Base-by-base conservation (phyloP, 2,888 invertebrate species). In the Spisula solida region DNA sequence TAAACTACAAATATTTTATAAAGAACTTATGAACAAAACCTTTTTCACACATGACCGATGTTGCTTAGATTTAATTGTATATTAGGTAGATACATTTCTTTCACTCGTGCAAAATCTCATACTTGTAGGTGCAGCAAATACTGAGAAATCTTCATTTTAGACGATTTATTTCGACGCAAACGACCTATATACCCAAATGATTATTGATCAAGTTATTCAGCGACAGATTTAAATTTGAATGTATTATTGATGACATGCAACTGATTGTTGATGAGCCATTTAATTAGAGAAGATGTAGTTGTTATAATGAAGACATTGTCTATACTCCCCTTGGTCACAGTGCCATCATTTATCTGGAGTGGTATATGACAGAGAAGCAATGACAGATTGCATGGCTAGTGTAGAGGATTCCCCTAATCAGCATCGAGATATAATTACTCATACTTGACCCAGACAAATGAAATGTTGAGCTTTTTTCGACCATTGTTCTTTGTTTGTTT, bases 401-500 rank as follows among this genome's bases (percentile, higher is more conserved):
- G 16, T 34, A 31, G 16, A 34, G 31, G 75, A 75, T 75, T 75
- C 75, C 1, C 34, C 31, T 31, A 14, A 75, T 16, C 80, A 51
- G 34, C 51, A 79, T 25, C 41, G 55, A 79, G 79, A 41, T 25
- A 25, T 78, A 78, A 85, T 85, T 85, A 85, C 85, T 79, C 78
- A 78, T 41, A 55, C 51, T 56, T 85, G 79, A 85, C 78, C 85
- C 34, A 34, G 55, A 75, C 78, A 78, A 85, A 85, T 79, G 85
- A 85, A 85, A 85, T 85, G 85, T 85, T 85, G 55, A 79, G 85
- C 51, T 31, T 75, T 84, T 41, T 79, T 78, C 55, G 85, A 48
- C 34, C 83, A 75, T 85, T 85, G 79, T 85, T 75, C 85, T 85
- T 85, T 85, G 85, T 85, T 78, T 79, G 79, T 75, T 47, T 78